phyloP scores from a whole-genome alignment of 2,797 vertebrate genomes.

The Lutra lutra region DNA sequence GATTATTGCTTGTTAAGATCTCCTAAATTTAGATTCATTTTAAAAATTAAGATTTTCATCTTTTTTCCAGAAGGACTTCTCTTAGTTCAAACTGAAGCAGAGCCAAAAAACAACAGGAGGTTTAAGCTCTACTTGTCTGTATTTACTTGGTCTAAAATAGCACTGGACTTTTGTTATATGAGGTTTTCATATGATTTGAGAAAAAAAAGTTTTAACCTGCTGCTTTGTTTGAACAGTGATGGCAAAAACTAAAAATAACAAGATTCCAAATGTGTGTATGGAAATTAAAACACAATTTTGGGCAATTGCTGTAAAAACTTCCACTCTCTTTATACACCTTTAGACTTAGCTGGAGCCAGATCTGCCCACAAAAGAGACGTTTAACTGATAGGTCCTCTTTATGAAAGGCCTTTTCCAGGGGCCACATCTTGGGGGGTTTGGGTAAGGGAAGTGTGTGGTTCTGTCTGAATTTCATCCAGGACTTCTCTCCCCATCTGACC shows the following conservation, averaged over 20 bases:
- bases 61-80: conserved; percentile 16
- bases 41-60: conserved; percentile 69
- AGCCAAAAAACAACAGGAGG: conserved; percentile 63
- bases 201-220: conserved; percentile 70
- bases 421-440: conserved; percentile 67
- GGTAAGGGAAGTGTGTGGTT: conserved; percentile 78
- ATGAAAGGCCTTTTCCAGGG: conserved; percentile 73
- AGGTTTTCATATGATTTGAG: conserved; percentile 73
- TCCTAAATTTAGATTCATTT: conserved; percentile 65
- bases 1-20: conserved; percentile 19
- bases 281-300: conserved; percentile 80
- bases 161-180: conserved; percentile 73
- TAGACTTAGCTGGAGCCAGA: conserved; percentile 60
- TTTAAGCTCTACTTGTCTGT: conserved; percentile 68
- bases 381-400: conserved; percentile 77
- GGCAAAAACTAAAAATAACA: conserved; percentile 78
- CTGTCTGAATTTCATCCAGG: conserved; percentile 79
- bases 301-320: conserved; percentile 76
- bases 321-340: conserved; percentile 76
- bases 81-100: conserved; percentile 62
- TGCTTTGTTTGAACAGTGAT: conserved; percentile 80
- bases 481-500: conserved; percentile 80
- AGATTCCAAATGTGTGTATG: conserved; percentile 78
- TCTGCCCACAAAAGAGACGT: conserved; percentile 75
- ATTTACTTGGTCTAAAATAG: conserved; percentile 79